phyloP scores from a whole-genome alignment of 2,888 invertebrate genomes.

The Teinopalpus imperialis region DNA sequence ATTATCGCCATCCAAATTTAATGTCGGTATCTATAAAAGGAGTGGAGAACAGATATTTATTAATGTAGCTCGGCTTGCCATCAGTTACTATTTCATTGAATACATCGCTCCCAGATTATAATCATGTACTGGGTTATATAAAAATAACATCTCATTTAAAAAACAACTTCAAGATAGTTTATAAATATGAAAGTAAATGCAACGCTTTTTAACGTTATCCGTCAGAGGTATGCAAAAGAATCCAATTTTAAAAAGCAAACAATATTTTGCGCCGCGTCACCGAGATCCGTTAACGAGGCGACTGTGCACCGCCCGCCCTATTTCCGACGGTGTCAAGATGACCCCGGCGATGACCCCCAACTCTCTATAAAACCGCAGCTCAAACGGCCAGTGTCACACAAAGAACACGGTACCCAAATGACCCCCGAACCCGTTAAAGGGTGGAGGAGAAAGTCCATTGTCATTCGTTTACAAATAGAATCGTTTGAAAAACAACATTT shows the following conservation, averaged over 20 bases:
- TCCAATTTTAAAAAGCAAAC: constrained; percentile 1
- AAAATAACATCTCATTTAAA: too few relatives aligned
- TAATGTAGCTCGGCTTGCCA: too few relatives aligned
- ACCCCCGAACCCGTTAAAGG: constrained; percentile 46
- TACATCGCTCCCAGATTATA: too few relatives aligned
- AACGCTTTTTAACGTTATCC: too few relatives aligned
- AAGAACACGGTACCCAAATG: constrained; percentile 51
- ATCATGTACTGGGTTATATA: too few relatives aligned
- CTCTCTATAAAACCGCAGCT: constrained; percentile 54
- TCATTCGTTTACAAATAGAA: constrained; percentile 36
- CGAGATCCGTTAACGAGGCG: background rate
- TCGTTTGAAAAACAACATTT: constrained; percentile 17
- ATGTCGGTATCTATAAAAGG: too few relatives aligned
- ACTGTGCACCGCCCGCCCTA: constrained; percentile 27
- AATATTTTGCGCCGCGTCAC: background rate
- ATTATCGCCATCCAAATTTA: too few relatives aligned
- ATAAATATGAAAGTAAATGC: too few relatives aligned
- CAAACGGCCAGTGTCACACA: constrained; percentile 61
- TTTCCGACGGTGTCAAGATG: constrained; percentile 45
- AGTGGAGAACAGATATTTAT: too few relatives aligned
- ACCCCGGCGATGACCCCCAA: constrained; percentile 55
- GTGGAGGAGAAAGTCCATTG: constrained; percentile 52
- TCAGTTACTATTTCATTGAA: too few relatives aligned
- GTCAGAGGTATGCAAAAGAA: constrained; percentile 15
- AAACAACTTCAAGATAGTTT: too few relatives aligned